phyloP scores from a whole-genome alignment of 2,797 vertebrate species.

The Gymnoscopelus microlampas region DNA sequence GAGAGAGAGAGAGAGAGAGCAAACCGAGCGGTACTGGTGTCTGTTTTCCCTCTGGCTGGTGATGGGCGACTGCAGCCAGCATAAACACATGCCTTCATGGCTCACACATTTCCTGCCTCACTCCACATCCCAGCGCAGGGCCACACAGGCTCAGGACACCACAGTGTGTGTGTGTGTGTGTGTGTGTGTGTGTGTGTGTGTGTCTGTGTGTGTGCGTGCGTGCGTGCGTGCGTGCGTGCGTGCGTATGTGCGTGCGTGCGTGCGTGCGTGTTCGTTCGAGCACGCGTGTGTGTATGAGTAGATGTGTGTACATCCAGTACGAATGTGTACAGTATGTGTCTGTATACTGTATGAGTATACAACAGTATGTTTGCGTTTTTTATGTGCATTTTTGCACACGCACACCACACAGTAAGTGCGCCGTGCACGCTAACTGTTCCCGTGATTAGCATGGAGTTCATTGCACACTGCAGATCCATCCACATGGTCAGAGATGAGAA shows the following conservation, averaged over 20 bases:
- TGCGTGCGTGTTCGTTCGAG: conserved; percentile 29
- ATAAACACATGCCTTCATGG: conserved; percentile 89
- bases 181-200: conserved; percentile 20
- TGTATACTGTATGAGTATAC: background rate
- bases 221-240: conserved; percentile 35
- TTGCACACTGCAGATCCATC: conserved; percentile 28
- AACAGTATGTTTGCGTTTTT: background rate
- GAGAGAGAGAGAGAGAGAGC: conserved; percentile 52
- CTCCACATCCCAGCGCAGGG: conserved; percentile 77
- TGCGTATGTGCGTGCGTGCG: conserved; percentile 13
- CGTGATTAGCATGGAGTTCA: conserved; percentile 28
- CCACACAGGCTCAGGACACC: conserved; percentile 82
- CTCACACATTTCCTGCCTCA: conserved; percentile 86
- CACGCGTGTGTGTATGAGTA: conserved; percentile 16
- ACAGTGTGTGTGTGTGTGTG: conserved; percentile 47
- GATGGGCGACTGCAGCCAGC: conserved; percentile 82
- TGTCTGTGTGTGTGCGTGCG: conserved; percentile 35
- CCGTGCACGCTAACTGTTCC: conserved; percentile 42
- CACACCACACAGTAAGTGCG: background rate
- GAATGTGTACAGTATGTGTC: background rate
- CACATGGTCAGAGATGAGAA: background rate
- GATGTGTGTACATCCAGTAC: background rate
- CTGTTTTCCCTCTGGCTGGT: conserved; percentile 85
- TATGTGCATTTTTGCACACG: background rate
- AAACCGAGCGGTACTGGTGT: conserved; percentile 70